Percentiles rank a stretch among this genome's conserved stretches.
phyloP scores from a whole-genome alignment of 2,888 invertebrate genomes.

The Cremastinae sp. region DNA sequence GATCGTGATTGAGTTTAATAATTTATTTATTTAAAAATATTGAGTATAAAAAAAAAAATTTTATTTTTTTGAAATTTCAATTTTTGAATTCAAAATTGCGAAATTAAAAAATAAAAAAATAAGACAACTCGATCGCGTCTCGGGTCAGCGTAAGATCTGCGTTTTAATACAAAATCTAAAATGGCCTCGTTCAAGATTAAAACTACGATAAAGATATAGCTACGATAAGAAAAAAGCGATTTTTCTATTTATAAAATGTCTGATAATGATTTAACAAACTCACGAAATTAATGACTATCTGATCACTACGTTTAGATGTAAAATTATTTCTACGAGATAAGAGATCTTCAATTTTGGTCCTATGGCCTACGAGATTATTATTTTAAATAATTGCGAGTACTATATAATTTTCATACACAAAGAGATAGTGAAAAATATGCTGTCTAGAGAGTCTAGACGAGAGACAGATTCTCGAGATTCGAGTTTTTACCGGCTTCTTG shows the following conservation, averaged over 20 bases:
- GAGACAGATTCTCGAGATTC: conserved; percentile 18
- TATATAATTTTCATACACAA: conserved; percentile 31
- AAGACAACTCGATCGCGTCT: conserved; percentile 44
- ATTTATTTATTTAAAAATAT: background rate
- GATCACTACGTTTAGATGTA: background rate
- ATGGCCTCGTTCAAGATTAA: conserved; percentile 38
- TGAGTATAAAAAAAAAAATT: background rate
- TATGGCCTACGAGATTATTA: conserved; percentile 31
- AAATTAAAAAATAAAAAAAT: background rate
- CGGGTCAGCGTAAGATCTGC: conserved; percentile 23
- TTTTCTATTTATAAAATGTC: conserved; percentile 6
- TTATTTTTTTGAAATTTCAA: background rate
- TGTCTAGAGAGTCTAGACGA: conserved; percentile 13
- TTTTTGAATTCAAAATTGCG: no score
- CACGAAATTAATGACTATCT: conserved; percentile 1
- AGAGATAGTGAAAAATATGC: conserved; percentile 16
- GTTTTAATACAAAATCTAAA: conserved; percentile 27
- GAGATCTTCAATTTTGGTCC: conserved; percentile 12
- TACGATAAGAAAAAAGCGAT: conserved; percentile 14
- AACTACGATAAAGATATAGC: conserved; percentile 32
- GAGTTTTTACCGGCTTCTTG: conserved; percentile 87
- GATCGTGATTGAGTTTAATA: conserved; percentile 19
- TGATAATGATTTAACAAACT: conserved; percentile 5
- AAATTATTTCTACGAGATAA: background rate
- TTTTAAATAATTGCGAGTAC: conserved; percentile 14